These are phyloP conservation scores for Mus pahari DNA, from an alignment of 2,113 vertebrate genomes.

Conservation along the genomic window DNA sequence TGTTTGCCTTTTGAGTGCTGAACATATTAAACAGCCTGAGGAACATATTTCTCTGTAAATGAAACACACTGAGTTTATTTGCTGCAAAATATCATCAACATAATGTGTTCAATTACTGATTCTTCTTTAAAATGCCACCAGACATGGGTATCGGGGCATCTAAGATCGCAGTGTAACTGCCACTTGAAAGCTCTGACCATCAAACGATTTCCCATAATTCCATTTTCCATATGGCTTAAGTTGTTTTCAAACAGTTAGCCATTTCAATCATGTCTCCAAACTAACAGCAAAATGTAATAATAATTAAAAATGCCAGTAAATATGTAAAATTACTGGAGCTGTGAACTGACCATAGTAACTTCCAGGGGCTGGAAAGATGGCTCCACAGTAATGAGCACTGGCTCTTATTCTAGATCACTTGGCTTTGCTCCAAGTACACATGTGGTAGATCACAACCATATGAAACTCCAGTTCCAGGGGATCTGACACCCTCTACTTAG, in stretches of 20 bases:
- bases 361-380: background rate
- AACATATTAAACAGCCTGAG: conserved; percentile 67
- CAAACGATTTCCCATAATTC: conserved; percentile 30
- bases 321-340: background rate
- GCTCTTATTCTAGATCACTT: background rate
- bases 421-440: background rate
- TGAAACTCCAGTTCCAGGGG: background rate
- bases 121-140: conserved; percentile 53
- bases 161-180: conserved; percentile 36
- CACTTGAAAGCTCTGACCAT: conserved; percentile 26
- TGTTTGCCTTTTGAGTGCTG: conserved; percentile 71
- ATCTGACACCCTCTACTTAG: background rate
- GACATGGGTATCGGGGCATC: conserved; percentile 37
- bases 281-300: background rate
- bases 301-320: background rate
- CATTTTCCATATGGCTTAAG: background rate
- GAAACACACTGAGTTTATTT: conserved; percentile 74
- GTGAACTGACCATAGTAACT: background rate
- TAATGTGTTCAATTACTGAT: background rate
- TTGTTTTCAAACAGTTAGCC: conserved; percentile 10
- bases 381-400: background rate
- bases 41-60: conserved; percentile 64
- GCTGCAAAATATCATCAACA: conserved; percentile 64
- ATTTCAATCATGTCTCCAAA: conserved; percentile 50
- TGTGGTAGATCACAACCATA: background rate